phyloP scores from a whole-genome alignment of 2,113 vertebrate genomes.

The Triplophysa siluroides region DNA sequence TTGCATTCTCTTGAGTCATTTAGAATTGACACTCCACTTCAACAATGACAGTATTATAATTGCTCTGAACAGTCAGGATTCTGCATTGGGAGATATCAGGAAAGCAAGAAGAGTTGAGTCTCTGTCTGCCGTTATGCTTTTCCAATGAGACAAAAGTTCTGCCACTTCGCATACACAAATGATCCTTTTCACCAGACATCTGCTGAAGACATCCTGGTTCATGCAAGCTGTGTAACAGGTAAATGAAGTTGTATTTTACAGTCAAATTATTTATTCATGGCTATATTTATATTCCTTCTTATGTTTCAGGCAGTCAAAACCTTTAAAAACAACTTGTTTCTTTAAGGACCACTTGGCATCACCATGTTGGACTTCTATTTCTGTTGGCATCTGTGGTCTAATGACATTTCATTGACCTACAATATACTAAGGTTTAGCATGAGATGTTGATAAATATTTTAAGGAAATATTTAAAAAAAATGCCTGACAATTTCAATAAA shows the following conservation, averaged over 20 bases:
- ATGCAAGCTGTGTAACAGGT: conserved; percentile 7
- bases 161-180: conserved; percentile 30
- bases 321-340: no score
- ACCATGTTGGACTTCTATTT: no score
- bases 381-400: no score
- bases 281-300: neutral
- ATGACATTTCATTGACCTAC: no score
- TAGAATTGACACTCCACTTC: conserved; percentile 69
- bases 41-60: conserved; percentile 71
- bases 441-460: no score
- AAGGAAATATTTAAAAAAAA: no score
- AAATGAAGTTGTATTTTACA: conserved; percentile 2
- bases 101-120: conserved; percentile 47
- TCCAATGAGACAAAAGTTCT: conserved; percentile 23
- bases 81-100: conserved; percentile 66
- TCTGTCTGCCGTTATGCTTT: conserved; percentile 23
- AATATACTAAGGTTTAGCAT: no score
- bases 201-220: conserved; percentile 20
- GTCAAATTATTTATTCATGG: neutral
- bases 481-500: no score
- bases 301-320: neutral
- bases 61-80: conserved; percentile 67
- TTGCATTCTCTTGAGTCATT: conserved; percentile 68
- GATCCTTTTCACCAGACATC: conserved; percentile 25
- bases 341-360: no score